Base-by-base conservation (phyloP, 2,113 vertebrate species). In the Sprattus sprattus region DNA sequence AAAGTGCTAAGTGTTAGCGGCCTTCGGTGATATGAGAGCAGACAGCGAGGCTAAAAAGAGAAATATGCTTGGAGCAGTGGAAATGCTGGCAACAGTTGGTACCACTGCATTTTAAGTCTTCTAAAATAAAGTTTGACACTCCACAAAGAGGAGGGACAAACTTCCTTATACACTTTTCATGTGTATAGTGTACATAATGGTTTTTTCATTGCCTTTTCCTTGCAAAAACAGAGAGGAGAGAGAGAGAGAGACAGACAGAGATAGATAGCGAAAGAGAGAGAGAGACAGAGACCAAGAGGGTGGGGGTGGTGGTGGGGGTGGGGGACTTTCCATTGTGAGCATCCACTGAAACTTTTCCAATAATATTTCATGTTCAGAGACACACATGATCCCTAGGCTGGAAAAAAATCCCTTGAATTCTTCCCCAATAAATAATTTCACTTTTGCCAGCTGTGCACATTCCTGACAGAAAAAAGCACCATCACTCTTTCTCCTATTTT, bases 391-490 rank as follows among this genome's bases (percentile, higher is more conserved):
- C 25, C 71, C 11, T 13, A 39, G 71, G 71, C 71, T 39, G 7
- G 20, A 20, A 64, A 64, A n/a, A 11, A 75, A 39, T 6, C 6
- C 39, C 39, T 83, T 87, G 45, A 85, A 10, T n/a, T 60, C 81
- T n/a, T 60, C 84, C 71, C 28, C 60, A 46, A 91, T 85, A 81
- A 86, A 88, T 86, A 89, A 92, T 89, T 89, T 45, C 15, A 39
- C 45, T 64, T 85, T 87, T 88, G 39, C 45, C 54, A 83, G 28
- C 81, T 87, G 81, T 90, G 67, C 52, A 49, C 81, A n/a, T 82
- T 82, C 46, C 20, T 46, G 88, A 64, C 78, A 80, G 44, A 84
- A 81, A 83, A 84, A 54, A 86, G 78, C 78, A 83, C 85, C 81
- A 49, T 83, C 78, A n/a, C 57, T 82, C 67, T 4, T 3, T 84